Conservation (phyloP, 1,140 invertebrate species). For the Drosophila eugracilis region DNA sequence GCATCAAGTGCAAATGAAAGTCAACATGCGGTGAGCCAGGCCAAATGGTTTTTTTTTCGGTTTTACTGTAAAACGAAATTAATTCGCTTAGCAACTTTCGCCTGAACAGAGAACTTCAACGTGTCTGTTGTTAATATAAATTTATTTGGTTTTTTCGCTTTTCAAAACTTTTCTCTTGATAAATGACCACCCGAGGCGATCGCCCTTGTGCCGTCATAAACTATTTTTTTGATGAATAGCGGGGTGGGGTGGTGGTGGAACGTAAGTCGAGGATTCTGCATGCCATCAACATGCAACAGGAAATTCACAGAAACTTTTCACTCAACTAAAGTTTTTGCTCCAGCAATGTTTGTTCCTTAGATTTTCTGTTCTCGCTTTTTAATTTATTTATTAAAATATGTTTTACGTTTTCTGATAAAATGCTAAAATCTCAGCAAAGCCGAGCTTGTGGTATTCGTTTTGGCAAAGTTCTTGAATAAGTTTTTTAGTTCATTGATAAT, state of each 20-base stretch:
- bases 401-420: conserved; percentile 9
- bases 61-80: conserved; percentile 36
- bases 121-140: conserved; percentile 39
- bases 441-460: background rate
- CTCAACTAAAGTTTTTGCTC: conserved; percentile 25
- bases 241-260: background rate
- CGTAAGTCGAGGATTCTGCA: conserved; percentile 8
- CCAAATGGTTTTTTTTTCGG: conserved; percentile 50
- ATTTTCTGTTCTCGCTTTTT: conserved; percentile 31
- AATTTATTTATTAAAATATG: conserved; percentile 54
- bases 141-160: conserved; percentile 53
- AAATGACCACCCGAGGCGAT: conserved; percentile 35
- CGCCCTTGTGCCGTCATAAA: conserved; percentile 38
- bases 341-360: conserved; percentile 25
- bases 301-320: conserved; percentile 53
- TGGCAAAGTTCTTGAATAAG: conserved; percentile 1
- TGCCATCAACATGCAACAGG: conserved; percentile 49
- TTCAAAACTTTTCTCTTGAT: conserved; percentile 25
- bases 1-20: conserved; percentile 61
- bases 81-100: conserved; percentile 31
- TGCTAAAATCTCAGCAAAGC: background rate
- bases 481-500: background rate
- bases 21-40: conserved; percentile 31
- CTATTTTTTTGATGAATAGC: conserved; percentile 47
- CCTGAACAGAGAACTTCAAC: conserved; percentile 5